phyloP scores from a whole-genome alignment of 2,888 invertebrate species.

The Cantharis rufa region DNA sequence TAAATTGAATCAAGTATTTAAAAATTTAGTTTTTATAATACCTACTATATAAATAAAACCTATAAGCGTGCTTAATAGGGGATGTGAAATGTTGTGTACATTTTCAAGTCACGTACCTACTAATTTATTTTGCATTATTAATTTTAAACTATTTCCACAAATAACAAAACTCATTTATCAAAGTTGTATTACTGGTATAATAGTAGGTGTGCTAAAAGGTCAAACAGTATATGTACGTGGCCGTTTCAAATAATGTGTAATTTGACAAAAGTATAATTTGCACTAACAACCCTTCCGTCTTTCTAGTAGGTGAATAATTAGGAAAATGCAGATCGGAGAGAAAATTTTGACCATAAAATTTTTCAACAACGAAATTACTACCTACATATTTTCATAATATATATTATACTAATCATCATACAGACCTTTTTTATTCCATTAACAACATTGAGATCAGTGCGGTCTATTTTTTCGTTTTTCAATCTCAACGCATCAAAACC shows the following conservation, averaged over 20 bases:
- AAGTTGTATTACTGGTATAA: not conserved
- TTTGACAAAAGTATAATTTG: not conserved
- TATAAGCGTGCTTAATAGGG: not conserved
- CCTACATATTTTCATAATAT: no score
- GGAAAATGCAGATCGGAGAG: no score
- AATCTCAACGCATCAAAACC: no score
- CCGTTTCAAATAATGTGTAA: not conserved
- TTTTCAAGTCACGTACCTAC: not conserved
- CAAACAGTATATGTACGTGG: not conserved
- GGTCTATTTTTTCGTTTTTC: no score
- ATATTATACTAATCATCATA: no score
- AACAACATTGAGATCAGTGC: no score
- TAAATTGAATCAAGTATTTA: not conserved
- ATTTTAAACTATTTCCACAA: not conserved
- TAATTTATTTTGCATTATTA: not conserved
- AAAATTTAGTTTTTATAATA: not conserved
- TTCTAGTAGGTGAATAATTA: no score
- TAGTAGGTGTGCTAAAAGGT: not conserved
- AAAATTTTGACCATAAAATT: no score
- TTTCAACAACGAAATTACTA: no score
- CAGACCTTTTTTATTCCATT: no score
- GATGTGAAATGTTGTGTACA: not conserved
- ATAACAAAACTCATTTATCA: not conserved
- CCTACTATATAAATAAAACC: not conserved
- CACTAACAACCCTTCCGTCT: no score